These are phyloP conservation scores for Melanerpes formicivorus DNA, from an alignment of 2,113 vertebrate genomes.

Conservation along the genomic window DNA sequence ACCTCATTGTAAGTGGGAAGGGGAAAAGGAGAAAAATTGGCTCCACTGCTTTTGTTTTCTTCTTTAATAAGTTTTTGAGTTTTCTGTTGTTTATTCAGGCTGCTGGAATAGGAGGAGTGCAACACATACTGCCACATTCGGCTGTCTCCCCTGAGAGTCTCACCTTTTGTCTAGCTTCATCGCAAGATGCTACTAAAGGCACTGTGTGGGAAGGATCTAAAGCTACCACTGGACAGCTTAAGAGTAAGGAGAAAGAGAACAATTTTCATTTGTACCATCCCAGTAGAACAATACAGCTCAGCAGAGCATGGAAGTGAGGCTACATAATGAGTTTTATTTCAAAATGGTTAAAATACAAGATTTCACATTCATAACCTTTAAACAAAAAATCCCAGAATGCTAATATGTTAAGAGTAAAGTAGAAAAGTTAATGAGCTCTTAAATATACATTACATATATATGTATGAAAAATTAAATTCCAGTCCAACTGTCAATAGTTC, in stretches of 20 bases:
- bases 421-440: background rate
- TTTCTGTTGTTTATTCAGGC: background rate
- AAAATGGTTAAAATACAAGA: background rate
- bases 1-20: background rate
- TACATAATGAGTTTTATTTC: background rate
- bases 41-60: background rate
- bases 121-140: rapidly evolving
- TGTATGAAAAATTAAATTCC: background rate
- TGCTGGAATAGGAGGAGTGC: background rate
- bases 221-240: background rate
- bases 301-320: background rate
- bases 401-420: background rate
- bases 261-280: background rate
- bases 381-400: background rate
- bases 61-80: background rate
- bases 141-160: background rate
- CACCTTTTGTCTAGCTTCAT: background rate
- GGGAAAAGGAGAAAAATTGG: background rate
- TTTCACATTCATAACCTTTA: background rate
- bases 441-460: background rate
- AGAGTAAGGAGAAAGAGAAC: background rate
- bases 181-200: background rate
- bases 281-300: background rate
- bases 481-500: background rate
- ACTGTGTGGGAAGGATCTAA: background rate